These are phyloP conservation scores for Phenacoccus solenopsis DNA, from an alignment of 1,140 invertebrate species.

Conservation along the genomic window DNA sequence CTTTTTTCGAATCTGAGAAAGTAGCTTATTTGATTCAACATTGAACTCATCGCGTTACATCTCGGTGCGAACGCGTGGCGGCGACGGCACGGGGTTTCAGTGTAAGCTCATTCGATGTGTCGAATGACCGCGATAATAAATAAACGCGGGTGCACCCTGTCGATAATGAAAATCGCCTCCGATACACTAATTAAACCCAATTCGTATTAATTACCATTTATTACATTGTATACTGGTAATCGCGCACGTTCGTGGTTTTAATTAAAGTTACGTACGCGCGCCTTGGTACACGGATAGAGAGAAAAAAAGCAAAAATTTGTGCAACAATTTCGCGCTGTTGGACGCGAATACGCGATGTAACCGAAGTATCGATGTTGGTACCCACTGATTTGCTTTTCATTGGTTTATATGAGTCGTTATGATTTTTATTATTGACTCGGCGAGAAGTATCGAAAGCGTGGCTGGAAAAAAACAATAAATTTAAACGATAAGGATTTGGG, in stretches of 20 bases:
- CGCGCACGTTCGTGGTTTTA: background rate
- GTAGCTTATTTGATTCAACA: too few species aligned
- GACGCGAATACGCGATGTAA: background rate
- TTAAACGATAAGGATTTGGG: slow-evolving; percentile 7
- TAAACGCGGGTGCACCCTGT: too few species aligned
- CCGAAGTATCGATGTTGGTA: background rate
- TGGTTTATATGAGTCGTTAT: background rate
- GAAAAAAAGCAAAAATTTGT: too few species aligned
- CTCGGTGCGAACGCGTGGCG: too few species aligned
- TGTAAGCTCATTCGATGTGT: too few species aligned
- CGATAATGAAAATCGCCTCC: too few species aligned
- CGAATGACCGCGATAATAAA: too few species aligned
- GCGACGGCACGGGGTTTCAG: too few species aligned
- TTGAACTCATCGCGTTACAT: too few species aligned
- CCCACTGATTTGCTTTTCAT: background rate
- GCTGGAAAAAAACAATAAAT: slow-evolving; percentile 13
- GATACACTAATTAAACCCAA: background rate
- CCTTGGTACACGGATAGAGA: too few species aligned
- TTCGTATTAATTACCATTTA: background rate
- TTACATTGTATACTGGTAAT: background rate
- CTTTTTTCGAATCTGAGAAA: too few species aligned
- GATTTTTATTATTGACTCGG: background rate
- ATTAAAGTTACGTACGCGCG: too few species aligned
- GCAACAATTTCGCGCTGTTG: background rate
- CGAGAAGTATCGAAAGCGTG: background rate